phyloP scores from a whole-genome alignment of 2,797 vertebrate species.

The Sebastes reedi region DNA sequence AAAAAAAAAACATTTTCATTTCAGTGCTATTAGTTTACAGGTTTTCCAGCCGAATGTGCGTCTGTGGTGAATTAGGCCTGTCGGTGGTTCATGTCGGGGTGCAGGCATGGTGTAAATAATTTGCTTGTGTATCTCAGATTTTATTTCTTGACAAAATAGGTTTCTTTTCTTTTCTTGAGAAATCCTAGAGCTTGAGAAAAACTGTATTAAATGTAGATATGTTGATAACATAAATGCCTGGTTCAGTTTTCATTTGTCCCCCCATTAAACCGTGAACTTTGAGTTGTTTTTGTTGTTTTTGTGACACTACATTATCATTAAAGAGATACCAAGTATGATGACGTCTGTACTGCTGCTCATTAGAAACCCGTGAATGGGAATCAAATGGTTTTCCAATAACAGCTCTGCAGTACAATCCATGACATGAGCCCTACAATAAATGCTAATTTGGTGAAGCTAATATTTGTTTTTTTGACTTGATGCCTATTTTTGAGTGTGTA shows the following conservation, averaged over 20 bases:
- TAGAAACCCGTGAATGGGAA: not conserved
- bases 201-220: constrained; percentile 85
- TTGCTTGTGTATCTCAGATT: constrained; percentile 73
- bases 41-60: constrained; percentile 53
- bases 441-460: not conserved
- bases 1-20: constrained; percentile 6
- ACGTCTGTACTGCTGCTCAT: not conserved
- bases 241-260: constrained; percentile 69
- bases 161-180: constrained; percentile 55
- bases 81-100: constrained; percentile 33
- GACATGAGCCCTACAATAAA: not conserved
- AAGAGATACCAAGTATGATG: constrained; percentile 20
- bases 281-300: constrained; percentile 43
- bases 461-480: not conserved
- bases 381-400: not conserved
- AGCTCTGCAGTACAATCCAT: not conserved
- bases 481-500: not conserved
- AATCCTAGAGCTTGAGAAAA: constrained; percentile 70
- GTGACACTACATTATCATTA: constrained; percentile 14
- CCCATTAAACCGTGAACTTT: constrained; percentile 62
- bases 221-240: constrained; percentile 74
- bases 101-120: constrained; percentile 73
- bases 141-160: constrained; percentile 69
- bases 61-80: constrained; percentile 55
- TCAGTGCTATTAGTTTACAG: constrained; percentile 53